Evolutionary conservation across 2,888 invertebrate species (phyloP).

Genomic region (Syrista parreyssii): DNA sequence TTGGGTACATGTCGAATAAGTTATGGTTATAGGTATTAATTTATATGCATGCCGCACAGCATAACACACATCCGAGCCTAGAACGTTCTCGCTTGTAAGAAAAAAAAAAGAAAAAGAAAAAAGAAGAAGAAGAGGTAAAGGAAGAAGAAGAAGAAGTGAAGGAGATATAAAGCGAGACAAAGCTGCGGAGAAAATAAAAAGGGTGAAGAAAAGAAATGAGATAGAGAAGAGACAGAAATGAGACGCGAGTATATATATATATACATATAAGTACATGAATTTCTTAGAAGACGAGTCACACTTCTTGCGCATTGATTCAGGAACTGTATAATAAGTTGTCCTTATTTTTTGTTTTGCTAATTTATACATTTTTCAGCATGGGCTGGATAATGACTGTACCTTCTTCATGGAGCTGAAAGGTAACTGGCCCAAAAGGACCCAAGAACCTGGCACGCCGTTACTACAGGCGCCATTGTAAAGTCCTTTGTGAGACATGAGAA

Average conservation of each 20-base stretch:
- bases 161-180: constrained; percentile 6
- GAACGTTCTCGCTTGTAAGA: constrained; percentile 36
- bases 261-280: not conserved
- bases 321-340: not conserved
- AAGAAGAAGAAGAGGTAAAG: not conserved
- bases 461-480: not conserved
- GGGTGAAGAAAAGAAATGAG: constrained; percentile 6
- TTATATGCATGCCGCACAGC: constrained; percentile 46
- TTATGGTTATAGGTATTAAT: constrained; percentile 46
- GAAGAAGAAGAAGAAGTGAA: constrained; percentile 10
- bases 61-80: constrained; percentile 44
- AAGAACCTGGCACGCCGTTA: not conserved
- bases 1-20: constrained; percentile 40
- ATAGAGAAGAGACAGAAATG: not conserved
- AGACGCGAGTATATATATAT: not conserved
- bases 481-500: not conserved
- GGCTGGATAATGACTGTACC: not conserved
- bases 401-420: not conserved
- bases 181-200: constrained; percentile 10
- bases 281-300: not conserved
- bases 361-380: not conserved
- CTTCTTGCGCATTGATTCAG: not conserved
- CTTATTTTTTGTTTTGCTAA: not conserved
- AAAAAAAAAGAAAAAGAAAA: not conserved
- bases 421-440: not conserved